These are phyloP conservation scores for Trachythela sp. DNA, from an alignment of 64 coral and sea anemone species.

Conservation along the genomic window DNA sequence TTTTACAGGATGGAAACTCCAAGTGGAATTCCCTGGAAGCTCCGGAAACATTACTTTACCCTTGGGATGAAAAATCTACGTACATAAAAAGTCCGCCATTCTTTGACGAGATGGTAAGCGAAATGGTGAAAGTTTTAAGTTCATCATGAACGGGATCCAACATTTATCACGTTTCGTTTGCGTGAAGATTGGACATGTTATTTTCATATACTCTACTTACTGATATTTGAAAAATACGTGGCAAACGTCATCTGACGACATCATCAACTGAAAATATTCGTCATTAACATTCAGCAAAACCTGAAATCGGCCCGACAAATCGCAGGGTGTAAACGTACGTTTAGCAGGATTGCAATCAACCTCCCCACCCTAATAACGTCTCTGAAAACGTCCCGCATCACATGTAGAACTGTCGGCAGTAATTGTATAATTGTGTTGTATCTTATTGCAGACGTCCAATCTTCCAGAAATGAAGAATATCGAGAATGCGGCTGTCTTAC, in stretches of 20 bases:
- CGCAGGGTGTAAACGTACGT: no score
- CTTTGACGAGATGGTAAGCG: constrained; percentile 92
- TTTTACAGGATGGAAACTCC: constrained; percentile 65
- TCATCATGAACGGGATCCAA: no score
- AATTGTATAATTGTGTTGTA: not conserved
- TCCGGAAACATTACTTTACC: constrained; percentile 73
- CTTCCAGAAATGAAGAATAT: constrained; percentile 61
- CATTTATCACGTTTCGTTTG: no score
- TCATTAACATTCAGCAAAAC: no score
- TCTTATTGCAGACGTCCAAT: constrained; percentile 34
- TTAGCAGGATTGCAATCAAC: not conserved
- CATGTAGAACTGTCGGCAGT: no score
- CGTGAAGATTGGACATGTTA: no score
- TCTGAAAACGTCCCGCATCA: not conserved
- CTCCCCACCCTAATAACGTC: not conserved
- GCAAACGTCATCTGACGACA: no score
- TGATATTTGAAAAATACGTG: no score
- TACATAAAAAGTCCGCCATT: constrained; percentile 95
- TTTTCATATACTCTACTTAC: no score
- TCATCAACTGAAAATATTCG: no score
- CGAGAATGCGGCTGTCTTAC: constrained; percentile 66
- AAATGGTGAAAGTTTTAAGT: no score
- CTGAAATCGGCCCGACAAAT: no score
- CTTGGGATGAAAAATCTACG: constrained; percentile 87
- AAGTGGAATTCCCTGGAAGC: constrained; percentile 78